Base-by-base conservation (phyloP, 2,113 vertebrate species). In the Galemys pyrenaicus region DNA sequence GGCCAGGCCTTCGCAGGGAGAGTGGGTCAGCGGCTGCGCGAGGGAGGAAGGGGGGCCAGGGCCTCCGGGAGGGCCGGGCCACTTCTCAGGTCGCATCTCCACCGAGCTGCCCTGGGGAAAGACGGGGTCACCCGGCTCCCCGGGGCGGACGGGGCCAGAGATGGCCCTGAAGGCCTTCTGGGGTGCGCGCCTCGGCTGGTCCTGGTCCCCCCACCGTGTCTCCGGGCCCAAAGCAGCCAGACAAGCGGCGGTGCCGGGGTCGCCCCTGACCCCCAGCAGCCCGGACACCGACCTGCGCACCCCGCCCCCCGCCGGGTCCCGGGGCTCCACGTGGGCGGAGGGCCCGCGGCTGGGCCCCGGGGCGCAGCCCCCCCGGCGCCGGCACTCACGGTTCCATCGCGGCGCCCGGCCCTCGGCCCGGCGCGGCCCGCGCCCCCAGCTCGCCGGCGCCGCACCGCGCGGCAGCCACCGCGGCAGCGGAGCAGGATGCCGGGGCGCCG, bases 311-410 rank as follows among this genome's bases (percentile, higher is more conserved):
- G 41, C 28, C 11, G 28, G 51, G 64, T 10, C 51, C 56, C 30
- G 35, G 28, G 32, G 60, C 22, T 32, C 64, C 37, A 24, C 28
- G 37, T 37, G 88, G 58, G 56, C 15, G 16, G 54, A 17, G 54
- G 64, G 44, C 46, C 89, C 54, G 16, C 65, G 6, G 56, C n/a
- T 1, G 28, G 75, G 54, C 22, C 56, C 56, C 30, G 56, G 67
- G 6, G 32, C 81, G 19, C 54, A 37, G 6, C 35, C 44, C 35
- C 24, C 24, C 0, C 56, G 56, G 28, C 58, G 35, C 46, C 37
- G 5, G 70, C 86, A 96, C 97, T 97, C 96, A 97, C 97, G 94
- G 97, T 80, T 97, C 97, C 96, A 97, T 97, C 26, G 80, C 96
- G 28, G 87, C 74, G 71, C 71, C 67, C 28, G 44, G 74, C 49